Conservation (phyloP, 2,113 vertebrate genomes). For the Cygnus atratus region DNA sequence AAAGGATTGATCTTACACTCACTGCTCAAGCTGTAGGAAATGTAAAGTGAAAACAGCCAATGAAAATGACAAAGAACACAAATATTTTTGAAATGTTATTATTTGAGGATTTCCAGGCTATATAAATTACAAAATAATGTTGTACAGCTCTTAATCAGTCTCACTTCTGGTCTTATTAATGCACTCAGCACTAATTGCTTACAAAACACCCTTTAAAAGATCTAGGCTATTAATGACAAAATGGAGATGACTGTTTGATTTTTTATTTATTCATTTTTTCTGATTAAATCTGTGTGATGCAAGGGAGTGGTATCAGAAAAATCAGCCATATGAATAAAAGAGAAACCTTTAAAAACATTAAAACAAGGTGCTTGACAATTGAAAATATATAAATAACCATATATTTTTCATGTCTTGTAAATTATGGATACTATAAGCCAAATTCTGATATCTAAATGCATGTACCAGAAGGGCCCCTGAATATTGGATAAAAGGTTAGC, state of each 20-base stretch:
- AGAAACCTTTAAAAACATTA: not conserved
- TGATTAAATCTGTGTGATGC: not conserved
- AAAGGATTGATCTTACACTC: not conserved
- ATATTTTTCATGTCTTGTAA: not conserved
- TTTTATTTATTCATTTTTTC: not conserved
- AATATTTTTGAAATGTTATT: not conserved
- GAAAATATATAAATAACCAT: not conserved
- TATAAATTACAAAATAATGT: not conserved
- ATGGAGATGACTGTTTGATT: not conserved
- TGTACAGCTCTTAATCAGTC: constrained; percentile 40
- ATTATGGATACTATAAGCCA: not conserved
- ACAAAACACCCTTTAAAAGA: constrained; percentile 31
- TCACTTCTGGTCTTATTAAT: constrained; percentile 29
- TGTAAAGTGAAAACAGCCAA: not conserved
- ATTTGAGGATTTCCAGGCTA: constrained; percentile 21
- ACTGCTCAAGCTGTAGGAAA: not conserved
- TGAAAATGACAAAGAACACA: not conserved
- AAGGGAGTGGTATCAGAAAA: not conserved
- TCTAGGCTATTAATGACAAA: constrained; percentile 35
- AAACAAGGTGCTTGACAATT: not conserved
- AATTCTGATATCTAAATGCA: not conserved
- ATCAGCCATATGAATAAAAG: not conserved
- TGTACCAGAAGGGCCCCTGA: not conserved
- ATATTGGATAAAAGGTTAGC: not conserved
- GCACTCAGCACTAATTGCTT: constrained; percentile 4